These are phyloP conservation scores for Lymantria monacha DNA, from an alignment of 2,888 invertebrate species.

Conservation along the genomic window DNA sequence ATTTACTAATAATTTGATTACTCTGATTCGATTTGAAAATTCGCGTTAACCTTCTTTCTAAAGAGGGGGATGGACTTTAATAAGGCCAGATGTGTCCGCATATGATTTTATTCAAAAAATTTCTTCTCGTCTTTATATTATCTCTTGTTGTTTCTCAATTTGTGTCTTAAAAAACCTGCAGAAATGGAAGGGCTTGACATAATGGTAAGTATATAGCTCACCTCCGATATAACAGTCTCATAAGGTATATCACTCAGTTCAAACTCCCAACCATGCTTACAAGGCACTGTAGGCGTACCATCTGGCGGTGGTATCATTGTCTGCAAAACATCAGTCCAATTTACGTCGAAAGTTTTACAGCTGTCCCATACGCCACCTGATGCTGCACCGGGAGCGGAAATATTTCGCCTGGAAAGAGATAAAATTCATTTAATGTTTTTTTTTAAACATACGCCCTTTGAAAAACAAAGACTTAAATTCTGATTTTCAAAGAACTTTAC, in stretches of 20 bases:
- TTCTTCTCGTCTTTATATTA: too few species aligned
- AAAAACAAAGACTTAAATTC: too few species aligned
- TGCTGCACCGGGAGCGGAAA: slow-evolving; percentile 53
- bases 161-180: too few species aligned
- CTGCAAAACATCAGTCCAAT: slow-evolving; percentile 67
- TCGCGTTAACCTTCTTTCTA: too few species aligned
- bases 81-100: too few species aligned
- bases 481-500: too few species aligned
- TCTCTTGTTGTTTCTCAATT: too few species aligned
- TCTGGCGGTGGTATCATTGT: slow-evolving; percentile 52
- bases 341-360: slow-evolving; percentile 60
- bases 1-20: too few species aligned
- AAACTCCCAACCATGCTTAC: slow-evolving; percentile 69
- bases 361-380: slow-evolving; percentile 54
- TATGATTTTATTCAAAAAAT: too few species aligned
- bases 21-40: too few species aligned
- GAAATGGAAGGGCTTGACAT: too few species aligned
- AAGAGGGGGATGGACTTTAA: too few species aligned
- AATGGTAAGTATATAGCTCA: slow-evolving; percentile 14
- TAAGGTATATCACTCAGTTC: slow-evolving; percentile 69
- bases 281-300: slow-evolving; percentile 50
- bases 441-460: background rate
- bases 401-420: slow-evolving; percentile 55
- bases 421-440: background rate
- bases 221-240: slow-evolving; percentile 69